These are phyloP conservation scores for Leptosomus discolor DNA, from an alignment of 2,113 vertebrate species.

Conservation along the genomic window DNA sequence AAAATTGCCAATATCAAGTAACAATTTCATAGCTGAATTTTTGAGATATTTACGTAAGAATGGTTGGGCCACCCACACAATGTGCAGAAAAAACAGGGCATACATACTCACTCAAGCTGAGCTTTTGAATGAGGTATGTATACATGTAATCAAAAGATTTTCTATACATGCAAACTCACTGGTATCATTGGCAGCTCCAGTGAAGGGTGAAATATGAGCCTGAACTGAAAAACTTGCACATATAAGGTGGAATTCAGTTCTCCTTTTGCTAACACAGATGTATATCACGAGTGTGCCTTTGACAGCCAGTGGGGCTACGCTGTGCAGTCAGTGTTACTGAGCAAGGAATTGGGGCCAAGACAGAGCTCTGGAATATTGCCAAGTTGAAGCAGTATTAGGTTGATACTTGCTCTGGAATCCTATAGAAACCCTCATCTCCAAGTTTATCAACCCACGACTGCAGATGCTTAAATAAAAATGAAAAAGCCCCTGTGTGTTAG, in stretches of 20 bases:
- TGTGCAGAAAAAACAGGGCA: neutral
- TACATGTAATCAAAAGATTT: neutral
- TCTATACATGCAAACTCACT: neutral
- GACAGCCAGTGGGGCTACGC: neutral
- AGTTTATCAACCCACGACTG: neutral
- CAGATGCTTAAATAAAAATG: slow-evolving; percentile 46
- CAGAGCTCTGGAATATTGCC: slow-evolving; percentile 2
- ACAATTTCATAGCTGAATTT: neutral
- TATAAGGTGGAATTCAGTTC: neutral
- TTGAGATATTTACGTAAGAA: neutral
- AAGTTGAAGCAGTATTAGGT: neutral
- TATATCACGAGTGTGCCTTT: neutral
- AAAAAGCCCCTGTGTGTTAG: neutral
- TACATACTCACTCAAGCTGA: neutral
- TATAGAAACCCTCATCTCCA: neutral
- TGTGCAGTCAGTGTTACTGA: neutral
- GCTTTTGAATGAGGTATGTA: neutral
- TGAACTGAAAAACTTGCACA: neutral
- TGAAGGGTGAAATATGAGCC: neutral
- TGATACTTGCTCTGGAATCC: slow-evolving; percentile 8
- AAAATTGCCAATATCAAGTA: neutral
- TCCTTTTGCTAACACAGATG: slow-evolving; percentile 9
- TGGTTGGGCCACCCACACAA: neutral
- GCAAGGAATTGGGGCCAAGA: neutral
- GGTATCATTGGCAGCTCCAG: neutral